Percentiles rank a stretch among this genome's conserved stretches.
These are phyloP conservation scores for Emydoidea blandingii DNA, from an alignment of 2,797 vertebrate species.

Conservation along the genomic window DNA sequence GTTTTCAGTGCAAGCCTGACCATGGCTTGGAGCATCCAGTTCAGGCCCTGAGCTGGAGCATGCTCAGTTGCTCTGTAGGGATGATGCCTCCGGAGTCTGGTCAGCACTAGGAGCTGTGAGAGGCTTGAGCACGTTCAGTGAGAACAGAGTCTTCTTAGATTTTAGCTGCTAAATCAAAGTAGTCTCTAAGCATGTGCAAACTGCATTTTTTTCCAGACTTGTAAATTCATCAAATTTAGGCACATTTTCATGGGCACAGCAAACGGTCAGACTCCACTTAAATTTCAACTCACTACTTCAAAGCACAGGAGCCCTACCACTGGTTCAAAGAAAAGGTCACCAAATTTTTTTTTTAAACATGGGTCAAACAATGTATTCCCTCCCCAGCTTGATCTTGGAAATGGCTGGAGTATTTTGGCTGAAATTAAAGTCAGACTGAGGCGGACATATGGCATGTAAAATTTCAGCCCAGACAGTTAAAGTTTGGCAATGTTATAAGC, in stretches of 20 bases:
- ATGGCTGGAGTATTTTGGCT: not conserved
- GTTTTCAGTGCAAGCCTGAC: not conserved
- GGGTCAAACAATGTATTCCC: not conserved
- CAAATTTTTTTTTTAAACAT: not conserved
- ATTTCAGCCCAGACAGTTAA: not conserved
- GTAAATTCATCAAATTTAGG: not conserved
- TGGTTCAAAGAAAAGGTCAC: not conserved
- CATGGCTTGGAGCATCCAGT: not conserved
- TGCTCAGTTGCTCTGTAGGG: not conserved
- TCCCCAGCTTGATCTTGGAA: not conserved
- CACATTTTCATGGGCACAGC: not conserved
- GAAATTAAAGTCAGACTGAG: not conserved
- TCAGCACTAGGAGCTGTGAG: not conserved
- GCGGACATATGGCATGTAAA: not conserved
- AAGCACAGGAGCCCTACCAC: not conserved
- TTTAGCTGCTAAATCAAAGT: not conserved
- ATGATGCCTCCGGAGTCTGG: not conserved
- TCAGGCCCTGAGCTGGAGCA: not conserved
- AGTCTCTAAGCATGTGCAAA: not conserved
- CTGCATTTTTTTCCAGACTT: not conserved
- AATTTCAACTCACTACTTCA: not conserved
- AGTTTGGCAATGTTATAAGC: not conserved
- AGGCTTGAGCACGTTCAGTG: not conserved
- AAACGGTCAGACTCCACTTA: not conserved
- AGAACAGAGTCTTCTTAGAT: not conserved